Evolutionary conservation across 2,888 invertebrate genomes (phyloP), one percentile per base, ranked within the genome.

Genomic region (Peribatodes rhomboidaria): DNA sequence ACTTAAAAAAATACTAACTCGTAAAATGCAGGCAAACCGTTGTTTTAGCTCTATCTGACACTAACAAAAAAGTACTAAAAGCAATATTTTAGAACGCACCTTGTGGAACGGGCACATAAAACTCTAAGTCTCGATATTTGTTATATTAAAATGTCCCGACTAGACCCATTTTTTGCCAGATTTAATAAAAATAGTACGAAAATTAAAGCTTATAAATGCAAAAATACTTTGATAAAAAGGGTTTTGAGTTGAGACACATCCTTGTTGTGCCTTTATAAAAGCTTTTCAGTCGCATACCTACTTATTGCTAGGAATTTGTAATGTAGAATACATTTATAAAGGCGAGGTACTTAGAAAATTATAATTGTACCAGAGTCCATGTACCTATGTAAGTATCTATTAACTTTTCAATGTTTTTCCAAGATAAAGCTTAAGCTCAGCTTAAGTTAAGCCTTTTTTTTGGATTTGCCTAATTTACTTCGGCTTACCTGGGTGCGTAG

Each of bases 101-200:
- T 9, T 37, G 22, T 46, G 2, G 74, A 69, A 72, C 76, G 80
- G 79, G 76, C 76, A 77, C 68, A 69, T 75, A 76, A 80, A 80
- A 75, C 75, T 47, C n/a, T 14, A 41, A 31, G 35, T 0, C 20
- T 22, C 14, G 53, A 49, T 55, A 33, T 59, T 46, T 61, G 27
- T 57, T 61, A 41, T 52, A 55, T 55, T 61, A 64, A 61, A 61
- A 56, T 53, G 18, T 47, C 50, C 41, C 50, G n/a, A n/a, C n/a
- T 57, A 46, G 37, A 33, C 44, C 33, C 47, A 42, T 18, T 50
- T 62, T 49, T 57, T 27, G 47, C 37, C 46, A 35, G 44, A 35
- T 61, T 69, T 64, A 58, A 58, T 57, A 58, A 63, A 69, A 70
- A 64, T 55, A 14, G 10, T 31, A 41, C 39, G 37, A 20, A 61